Base-by-base conservation (phyloP, 1,140 invertebrate species). In the Coelopa frigida region DNA sequence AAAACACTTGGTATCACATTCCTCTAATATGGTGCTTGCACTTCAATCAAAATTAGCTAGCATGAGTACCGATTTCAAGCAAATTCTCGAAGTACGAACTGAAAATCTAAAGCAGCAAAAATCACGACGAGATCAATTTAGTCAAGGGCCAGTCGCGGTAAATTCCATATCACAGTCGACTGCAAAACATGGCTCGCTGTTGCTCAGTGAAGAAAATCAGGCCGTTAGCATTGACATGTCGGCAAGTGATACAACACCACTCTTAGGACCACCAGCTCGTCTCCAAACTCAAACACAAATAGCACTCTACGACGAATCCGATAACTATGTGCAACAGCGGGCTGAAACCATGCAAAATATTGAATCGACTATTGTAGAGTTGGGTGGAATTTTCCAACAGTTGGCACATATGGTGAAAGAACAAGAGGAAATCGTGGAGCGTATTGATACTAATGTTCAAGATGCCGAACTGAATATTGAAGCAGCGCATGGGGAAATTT, bases 321-420 rank as follows among this genome's bases (percentile, higher is more conserved):
- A 95, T 61, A 76, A 82, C 18, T 98, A 97, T 74, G 78, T 97
- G 18, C 85, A 91, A 61, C 88, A 86, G 63, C 77, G 96, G 57
- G 92, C 92, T 26, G 92, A 96, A 66, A 94, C 94, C 0, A 98
- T 99, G 94, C 92, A 98, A 70, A 97, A 91, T 69, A 98, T 99
- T 61, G 96, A 99, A 72, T 92, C 90, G 10, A 99, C 95, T 22
- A 99, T 99, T 61, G 92, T 98, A 12, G 96, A 99, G 74, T 73
- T 99, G n/a, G 95, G 96, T 5, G 89, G 89, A 32, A 99, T 99
- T 66, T 99, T 99, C 68, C 88, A 92, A 63, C 95, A 99, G 69
- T 73, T 99, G 52, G 94, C 96, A 15, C 87, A 91, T 62, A 96
- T 99, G 92, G 94, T 99, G 18, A 95, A 98, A 67, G 96, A 99